phyloP scores from a whole-genome alignment of 1,140 invertebrate genomes.

The Parasteatoda tepidariorum region DNA sequence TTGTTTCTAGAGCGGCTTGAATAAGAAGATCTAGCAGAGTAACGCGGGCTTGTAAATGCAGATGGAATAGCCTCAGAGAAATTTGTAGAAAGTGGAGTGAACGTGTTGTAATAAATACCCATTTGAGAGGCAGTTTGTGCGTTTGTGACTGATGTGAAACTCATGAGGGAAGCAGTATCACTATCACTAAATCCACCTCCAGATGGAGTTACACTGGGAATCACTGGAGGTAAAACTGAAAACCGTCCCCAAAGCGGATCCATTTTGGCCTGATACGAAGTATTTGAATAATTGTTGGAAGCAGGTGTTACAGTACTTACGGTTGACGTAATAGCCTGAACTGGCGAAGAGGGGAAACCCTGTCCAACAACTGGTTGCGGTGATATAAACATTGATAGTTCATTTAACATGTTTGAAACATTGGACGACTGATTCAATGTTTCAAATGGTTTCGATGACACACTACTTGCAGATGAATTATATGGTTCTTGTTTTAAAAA shows the following conservation, averaged over 20 bases:
- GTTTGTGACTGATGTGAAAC: conserved; percentile 32
- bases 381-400: conserved; percentile 42
- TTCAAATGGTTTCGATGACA: background rate
- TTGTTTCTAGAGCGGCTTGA: conserved; percentile 71
- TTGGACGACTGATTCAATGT: background rate
- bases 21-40: conserved; percentile 53
- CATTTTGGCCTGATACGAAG: conserved; percentile 14
- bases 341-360: background rate
- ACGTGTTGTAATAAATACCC: conserved; percentile 23
- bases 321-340: background rate
- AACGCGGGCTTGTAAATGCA: conserved; percentile 36
- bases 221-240: conserved; percentile 46
- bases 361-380: background rate
- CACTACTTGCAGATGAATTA: background rate
- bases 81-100: conserved; percentile 48
- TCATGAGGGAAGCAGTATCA: conserved; percentile 26
- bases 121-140: conserved; percentile 45
- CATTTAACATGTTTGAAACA: conserved; percentile 26
- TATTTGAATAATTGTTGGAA: background rate
- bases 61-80: conserved; percentile 40
- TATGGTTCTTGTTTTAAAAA: background rate
- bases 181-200: conserved; percentile 8
- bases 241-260: conserved; percentile 31
- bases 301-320: background rate
- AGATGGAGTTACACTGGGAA: background rate